These are phyloP conservation scores for Salticus scenicus DNA, from an alignment of 2,888 invertebrate genomes.

Conservation along the genomic window DNA sequence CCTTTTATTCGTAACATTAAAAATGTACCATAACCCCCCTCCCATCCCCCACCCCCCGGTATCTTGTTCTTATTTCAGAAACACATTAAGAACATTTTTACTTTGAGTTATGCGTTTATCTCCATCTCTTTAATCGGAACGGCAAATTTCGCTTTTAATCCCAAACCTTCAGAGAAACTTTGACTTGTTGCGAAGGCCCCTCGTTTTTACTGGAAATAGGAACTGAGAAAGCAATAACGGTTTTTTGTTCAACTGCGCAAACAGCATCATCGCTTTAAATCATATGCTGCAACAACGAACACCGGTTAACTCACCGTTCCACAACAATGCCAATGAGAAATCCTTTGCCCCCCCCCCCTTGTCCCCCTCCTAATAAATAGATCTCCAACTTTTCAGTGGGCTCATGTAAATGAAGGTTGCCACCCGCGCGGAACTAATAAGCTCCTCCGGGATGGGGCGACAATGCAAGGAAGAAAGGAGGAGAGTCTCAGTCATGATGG, in stretches of 20 bases:
- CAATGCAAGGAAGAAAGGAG: constrained; percentile 24
- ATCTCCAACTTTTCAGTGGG: constrained; percentile 48
- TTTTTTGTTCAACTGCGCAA: constrained; percentile 65
- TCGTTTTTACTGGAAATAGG: not conserved
- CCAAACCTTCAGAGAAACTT: not conserved
- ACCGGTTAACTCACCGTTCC: constrained; percentile 66
- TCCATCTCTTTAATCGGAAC: too few relatives aligned
- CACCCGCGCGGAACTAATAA: constrained; percentile 67
- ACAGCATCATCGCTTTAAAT: constrained; percentile 59
- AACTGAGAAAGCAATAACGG: constrained; percentile 61
- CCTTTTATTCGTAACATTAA: too few relatives aligned
- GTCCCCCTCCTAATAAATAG: constrained; percentile 59
- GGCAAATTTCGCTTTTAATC: not conserved
- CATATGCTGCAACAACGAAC: constrained; percentile 47
- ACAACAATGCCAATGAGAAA: constrained; percentile 65
- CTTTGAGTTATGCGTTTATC: too few relatives aligned
- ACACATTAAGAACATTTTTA: too few relatives aligned
- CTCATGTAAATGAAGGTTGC: constrained; percentile 65
- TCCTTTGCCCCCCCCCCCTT: constrained; percentile 15
- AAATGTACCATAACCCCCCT: too few relatives aligned
- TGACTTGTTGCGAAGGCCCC: not conserved
- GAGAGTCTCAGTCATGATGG: constrained; percentile 41
- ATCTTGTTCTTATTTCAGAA: too few relatives aligned
- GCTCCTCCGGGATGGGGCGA: constrained; percentile 59
- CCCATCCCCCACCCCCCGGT: too few relatives aligned